These are phyloP conservation scores for Actinia equina DNA, from an alignment of 64 coral and sea anemone genomes.

Conservation along the genomic window DNA sequence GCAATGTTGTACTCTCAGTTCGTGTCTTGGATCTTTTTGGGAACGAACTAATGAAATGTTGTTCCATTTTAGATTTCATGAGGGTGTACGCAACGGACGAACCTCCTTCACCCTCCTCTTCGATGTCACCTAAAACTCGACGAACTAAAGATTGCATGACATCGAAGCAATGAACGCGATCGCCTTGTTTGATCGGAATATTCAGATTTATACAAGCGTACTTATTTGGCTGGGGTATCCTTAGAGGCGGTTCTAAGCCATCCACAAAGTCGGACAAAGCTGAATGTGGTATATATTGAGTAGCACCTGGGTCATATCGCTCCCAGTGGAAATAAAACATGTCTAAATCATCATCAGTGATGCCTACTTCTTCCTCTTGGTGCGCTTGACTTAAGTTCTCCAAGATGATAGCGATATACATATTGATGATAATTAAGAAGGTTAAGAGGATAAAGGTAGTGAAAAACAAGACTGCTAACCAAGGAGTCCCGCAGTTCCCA, in stretches of 20 bases:
- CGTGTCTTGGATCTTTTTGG: constrained; percentile 65
- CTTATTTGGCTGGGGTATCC: constrained; percentile 75
- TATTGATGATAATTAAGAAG: constrained; percentile 94
- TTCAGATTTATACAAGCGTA: constrained; percentile 90
- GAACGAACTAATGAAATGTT: constrained; percentile 79
- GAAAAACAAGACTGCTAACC: constrained; percentile 74
- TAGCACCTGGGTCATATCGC: constrained; percentile 64
- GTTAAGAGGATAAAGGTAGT: constrained; percentile 83
- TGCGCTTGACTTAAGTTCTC: constrained; percentile 91
- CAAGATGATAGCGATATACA: constrained; percentile 97
- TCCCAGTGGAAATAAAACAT: constrained; percentile 98
- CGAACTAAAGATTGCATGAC: constrained; percentile 96
- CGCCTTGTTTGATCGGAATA: constrained; percentile 88
- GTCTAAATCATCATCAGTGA: constrained; percentile 93
- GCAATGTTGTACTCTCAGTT: constrained; percentile 83
- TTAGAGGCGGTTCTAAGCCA: constrained; percentile 72
- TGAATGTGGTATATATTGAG: constrained; percentile 86
- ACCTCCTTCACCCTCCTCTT: constrained; percentile 38
- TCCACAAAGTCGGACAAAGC: constrained; percentile 87
- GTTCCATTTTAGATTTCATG: constrained; percentile 89
- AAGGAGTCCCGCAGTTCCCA: constrained; percentile 82
- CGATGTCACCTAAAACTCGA: constrained; percentile 74
- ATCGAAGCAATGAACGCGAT: constrained; percentile 91
- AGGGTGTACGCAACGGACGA: constrained; percentile 57
- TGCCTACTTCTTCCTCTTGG: constrained; percentile 81